Conservation (phyloP, 2,888 invertebrate species). For the Drosophila anomelani region DNA sequence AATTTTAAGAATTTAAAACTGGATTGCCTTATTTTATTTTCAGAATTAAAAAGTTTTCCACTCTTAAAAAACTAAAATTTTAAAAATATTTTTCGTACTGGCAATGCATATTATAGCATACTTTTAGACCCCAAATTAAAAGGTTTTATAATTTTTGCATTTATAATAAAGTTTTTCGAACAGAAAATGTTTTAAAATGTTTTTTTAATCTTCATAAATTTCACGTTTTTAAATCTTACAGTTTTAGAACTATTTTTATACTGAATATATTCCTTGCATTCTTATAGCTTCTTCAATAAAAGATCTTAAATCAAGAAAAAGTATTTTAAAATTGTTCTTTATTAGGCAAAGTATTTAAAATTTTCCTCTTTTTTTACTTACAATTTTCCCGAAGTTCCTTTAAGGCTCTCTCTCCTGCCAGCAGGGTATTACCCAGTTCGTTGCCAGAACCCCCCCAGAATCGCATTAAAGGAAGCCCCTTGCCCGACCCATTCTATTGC, state of each 20-base stretch:
- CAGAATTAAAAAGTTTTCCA: not conserved
- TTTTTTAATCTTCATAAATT: not conserved
- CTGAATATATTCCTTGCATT: not conserved
- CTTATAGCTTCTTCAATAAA: not conserved
- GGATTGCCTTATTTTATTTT: not conserved
- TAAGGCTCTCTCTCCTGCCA: not conserved
- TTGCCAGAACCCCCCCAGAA: not conserved
- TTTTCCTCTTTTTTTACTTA: too few species aligned
- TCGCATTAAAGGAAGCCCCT: slow-evolving; percentile 3
- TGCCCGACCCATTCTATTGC: slow-evolving; percentile 16
- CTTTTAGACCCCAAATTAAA: not conserved
- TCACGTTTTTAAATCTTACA: rapidly evolving
- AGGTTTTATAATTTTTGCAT: not conserved
- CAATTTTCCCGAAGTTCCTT: too few species aligned
- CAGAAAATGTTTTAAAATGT: too few species aligned
- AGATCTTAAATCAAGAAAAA: not conserved
- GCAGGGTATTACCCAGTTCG: not conserved
- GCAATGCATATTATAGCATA: not conserved
- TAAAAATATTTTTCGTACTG: not conserved
- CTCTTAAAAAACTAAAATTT: not conserved
- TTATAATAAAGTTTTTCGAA: too few species aligned
- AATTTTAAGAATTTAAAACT: not conserved
- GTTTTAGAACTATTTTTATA: rapidly evolving
- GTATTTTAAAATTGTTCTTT: not conserved
- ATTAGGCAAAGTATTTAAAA: too few species aligned